Evolutionary conservation across 1,140 invertebrate species (phyloP).

Genomic region (Platorchestia sp.): DNA sequence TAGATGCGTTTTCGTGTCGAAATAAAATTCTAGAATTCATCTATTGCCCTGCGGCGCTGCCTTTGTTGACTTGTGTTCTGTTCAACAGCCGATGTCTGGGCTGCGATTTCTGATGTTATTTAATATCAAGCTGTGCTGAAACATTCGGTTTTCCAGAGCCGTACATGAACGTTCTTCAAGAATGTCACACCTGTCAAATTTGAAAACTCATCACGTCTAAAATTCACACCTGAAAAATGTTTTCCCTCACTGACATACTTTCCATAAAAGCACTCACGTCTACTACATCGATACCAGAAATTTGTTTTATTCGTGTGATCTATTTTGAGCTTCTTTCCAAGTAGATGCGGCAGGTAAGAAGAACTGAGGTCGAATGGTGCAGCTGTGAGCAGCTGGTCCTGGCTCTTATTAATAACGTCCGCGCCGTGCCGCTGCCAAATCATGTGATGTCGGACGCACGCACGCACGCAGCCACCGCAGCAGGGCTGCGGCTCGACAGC

Average conservation of each 20-base stretch:
- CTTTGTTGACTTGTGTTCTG: background rate
- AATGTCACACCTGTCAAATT: background rate
- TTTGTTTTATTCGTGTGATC: background rate
- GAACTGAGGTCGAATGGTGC: slow-evolving; percentile 1
- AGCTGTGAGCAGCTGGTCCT: background rate
- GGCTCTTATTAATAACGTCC: slow-evolving; percentile 42
- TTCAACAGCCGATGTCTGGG: background rate
- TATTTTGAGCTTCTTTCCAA: background rate
- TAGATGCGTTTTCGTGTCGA: background rate
- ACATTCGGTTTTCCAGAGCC: background rate
- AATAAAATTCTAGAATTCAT: background rate
- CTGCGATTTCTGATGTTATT: background rate
- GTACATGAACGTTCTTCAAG: background rate
- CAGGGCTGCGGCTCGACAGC: background rate
- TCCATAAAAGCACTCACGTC: background rate
- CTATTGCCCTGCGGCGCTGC: background rate
- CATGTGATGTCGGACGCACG: slow-evolving; percentile 28
- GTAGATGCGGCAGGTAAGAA: background rate
- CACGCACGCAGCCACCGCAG: slow-evolving; percentile 3
- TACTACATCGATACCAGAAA: background rate
- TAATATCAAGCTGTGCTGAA: background rate
- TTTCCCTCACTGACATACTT: no score
- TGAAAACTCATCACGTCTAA: background rate
- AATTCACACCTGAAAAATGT: background rate
- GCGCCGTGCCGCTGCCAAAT: slow-evolving; percentile 21